Percentiles rank a stretch among this genome's conserved stretches.
These are phyloP conservation scores for Chionomys nivalis DNA, from an alignment of 2,113 vertebrate species.

Conservation along the genomic window DNA sequence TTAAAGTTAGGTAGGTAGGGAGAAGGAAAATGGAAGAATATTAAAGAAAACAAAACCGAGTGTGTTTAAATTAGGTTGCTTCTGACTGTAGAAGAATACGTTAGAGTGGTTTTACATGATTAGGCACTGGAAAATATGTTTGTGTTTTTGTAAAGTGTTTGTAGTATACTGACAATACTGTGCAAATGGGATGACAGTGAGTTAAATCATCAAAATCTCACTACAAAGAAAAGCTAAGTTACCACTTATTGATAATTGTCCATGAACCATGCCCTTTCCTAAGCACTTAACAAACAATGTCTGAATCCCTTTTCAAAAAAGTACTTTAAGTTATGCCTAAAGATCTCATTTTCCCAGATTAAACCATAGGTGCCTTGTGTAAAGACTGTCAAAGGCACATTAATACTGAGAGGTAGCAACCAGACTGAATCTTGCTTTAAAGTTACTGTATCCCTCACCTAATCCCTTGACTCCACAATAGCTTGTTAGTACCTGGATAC, in stretches of 20 bases:
- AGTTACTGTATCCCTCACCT: background rate
- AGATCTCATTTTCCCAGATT: background rate
- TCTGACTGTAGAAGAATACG: background rate
- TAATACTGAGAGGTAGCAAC: background rate
- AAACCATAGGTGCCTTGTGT: background rate
- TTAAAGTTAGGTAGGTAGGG: background rate
- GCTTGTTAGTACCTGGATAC: background rate
- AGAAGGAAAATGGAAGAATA: background rate
- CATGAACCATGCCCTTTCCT: background rate
- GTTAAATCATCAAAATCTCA: background rate
- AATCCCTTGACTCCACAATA: background rate
- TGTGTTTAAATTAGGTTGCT: background rate
- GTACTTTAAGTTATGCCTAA: background rate
- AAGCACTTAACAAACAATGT: background rate
- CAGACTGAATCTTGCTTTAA: background rate
- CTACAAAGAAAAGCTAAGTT: background rate
- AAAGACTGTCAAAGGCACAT: background rate
- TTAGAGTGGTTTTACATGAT: background rate
- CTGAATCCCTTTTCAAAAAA: background rate
- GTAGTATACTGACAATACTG: background rate
- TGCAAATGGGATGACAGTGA: background rate
- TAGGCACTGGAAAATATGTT: background rate
- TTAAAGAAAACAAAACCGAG: background rate
- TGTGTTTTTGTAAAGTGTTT: background rate
- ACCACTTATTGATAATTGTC: background rate